A percentile compares a stretch with the other conserved stretches of the same genome.
phyloP scores from a whole-genome alignment of 2,888 invertebrate species.

The Lepidochrysops patricia region DNA sequence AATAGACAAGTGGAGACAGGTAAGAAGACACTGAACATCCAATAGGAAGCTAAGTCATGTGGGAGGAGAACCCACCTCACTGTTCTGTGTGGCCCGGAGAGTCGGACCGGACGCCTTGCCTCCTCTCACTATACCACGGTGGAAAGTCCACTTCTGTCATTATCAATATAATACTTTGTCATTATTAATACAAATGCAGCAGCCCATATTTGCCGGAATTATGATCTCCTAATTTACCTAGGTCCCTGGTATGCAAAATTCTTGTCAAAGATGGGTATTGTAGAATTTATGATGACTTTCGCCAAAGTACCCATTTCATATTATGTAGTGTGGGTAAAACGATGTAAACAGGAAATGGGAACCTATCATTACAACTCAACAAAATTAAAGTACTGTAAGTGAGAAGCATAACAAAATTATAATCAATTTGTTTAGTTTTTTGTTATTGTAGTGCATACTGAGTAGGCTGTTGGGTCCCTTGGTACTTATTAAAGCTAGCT shows the following conservation, averaged over 20 bases:
- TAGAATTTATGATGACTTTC: no score
- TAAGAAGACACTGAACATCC: constrained; percentile 51
- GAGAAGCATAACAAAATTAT: not conserved
- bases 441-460: constrained; percentile 9
- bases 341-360: not conserved
- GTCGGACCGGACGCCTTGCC: constrained; percentile 73
- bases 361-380: not conserved
- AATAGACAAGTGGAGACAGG: constrained; percentile 33
- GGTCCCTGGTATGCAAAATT: no score
- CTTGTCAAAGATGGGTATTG: no score
- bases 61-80: constrained; percentile 65
- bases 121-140: constrained; percentile 85
- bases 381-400: not conserved
- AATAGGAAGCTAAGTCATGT: constrained; percentile 32
- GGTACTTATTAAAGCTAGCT: not conserved
- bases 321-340: not conserved
- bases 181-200: constrained; percentile 14
- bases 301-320: no score
- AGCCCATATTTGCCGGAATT: not conserved
- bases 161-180: constrained; percentile 43
- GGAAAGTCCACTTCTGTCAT: constrained; percentile 86
- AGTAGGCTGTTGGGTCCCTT: not conserved
- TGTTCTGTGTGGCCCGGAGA: constrained; percentile 56
- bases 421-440: not conserved
- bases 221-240: not conserved